A percentile compares a stretch with the other conserved stretches of the same genome.
phyloP scores from a whole-genome alignment of 2,797 vertebrate species.

The Mormyrops attenuatus region DNA sequence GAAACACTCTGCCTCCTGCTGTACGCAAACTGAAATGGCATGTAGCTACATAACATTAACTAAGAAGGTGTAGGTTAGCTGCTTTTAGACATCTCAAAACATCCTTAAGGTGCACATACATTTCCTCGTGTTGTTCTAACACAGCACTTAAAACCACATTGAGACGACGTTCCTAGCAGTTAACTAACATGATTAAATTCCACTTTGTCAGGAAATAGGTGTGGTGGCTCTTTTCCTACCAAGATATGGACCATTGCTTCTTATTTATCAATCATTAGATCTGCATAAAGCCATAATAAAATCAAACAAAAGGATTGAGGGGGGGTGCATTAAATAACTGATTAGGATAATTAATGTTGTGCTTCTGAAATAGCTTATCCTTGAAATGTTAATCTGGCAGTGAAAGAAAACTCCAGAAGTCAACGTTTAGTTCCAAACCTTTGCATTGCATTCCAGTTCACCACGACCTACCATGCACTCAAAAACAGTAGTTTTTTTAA shows the following conservation, averaged over 20 bases:
- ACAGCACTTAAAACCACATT: not conserved
- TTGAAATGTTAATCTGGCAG: not conserved
- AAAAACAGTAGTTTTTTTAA: conserved; percentile 8
- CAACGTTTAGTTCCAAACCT: not conserved
- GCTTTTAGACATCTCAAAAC: not conserved
- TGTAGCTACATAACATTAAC: not conserved
- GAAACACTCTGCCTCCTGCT: not conserved
- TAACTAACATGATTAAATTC: not conserved
- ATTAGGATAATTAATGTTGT: not conserved
- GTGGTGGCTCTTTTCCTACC: not conserved
- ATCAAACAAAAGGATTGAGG: not conserved
- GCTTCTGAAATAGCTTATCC: not conserved
- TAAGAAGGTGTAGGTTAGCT: not conserved
- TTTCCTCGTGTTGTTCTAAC: not conserved
- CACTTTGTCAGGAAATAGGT: not conserved
- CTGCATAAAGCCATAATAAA: not conserved
- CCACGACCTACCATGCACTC: not conserved
- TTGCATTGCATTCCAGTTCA: not conserved
- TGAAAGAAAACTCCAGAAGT: not conserved
- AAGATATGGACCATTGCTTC: not conserved
- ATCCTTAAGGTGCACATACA: not conserved
- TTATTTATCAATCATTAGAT: not conserved
- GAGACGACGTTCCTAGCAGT: not conserved
- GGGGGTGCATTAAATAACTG: not conserved
- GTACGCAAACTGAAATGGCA: not conserved